A percentile compares a stretch with the other conserved stretches of the same genome.
Conservation (phyloP, 2,797 vertebrate genomes). For the Pantherophis vulpinus region DNA sequence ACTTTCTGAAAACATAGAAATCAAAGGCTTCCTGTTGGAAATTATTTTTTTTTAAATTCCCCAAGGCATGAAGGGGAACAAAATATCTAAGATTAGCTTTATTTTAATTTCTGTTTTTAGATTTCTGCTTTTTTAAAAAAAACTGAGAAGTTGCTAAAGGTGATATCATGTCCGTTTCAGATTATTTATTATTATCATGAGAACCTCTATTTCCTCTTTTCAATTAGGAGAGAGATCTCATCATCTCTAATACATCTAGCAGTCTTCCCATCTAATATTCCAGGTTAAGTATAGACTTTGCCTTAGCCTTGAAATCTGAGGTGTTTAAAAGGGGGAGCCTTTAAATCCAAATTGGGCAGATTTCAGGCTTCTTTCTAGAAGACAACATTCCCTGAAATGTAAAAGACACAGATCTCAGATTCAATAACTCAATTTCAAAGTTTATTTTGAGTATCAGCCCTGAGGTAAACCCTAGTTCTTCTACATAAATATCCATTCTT, state of each 20-base stretch:
- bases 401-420: background rate
- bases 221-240: background rate
- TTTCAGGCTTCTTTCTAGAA: background rate
- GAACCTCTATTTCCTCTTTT: conserved; percentile 7
- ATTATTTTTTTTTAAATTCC: conserved; percentile 57
- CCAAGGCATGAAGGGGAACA: conserved; percentile 64
- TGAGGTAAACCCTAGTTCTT: background rate
- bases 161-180: conserved; percentile 17
- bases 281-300: background rate
- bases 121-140: conserved; percentile 11
- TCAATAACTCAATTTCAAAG: background rate
- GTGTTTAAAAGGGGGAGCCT: background rate
- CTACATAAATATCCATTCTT: background rate
- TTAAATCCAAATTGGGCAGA: background rate
- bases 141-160: background rate
- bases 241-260: background rate
- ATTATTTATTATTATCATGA: conserved; percentile 9
- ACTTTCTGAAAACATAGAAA: conserved; percentile 53
- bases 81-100: conserved; percentile 60
- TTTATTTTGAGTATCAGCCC: background rate
- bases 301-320: background rate
- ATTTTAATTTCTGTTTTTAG: conserved; percentile 22
- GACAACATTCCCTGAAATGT: background rate
- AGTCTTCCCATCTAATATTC: background rate
- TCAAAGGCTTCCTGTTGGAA: conserved; percentile 79